Base-by-base conservation (phyloP, 2,113 vertebrate genomes). In the Cyanistes caeruleus region DNA sequence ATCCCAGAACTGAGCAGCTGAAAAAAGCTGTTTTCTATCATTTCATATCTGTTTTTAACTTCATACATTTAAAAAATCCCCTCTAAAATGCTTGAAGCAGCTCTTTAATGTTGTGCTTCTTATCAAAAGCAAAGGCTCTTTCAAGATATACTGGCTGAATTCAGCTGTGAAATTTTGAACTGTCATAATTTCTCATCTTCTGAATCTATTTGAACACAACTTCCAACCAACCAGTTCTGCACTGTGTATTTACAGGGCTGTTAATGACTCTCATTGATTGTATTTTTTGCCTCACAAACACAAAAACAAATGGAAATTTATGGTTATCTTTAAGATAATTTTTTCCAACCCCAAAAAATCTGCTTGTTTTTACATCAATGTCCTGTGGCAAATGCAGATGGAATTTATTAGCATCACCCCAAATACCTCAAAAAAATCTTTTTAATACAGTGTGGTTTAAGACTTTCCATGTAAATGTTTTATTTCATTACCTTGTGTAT, bases 81-180 rank as follows among this genome's bases (percentile, higher is more conserved):
- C 10, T 84, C 60, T 72, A 87, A 90, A 90, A 80, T 90, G 72
- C 68, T 91, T 83, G 53, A 91, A 87, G 51, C 43, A 83, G 35
- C 17, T 90, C 55, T 87, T 89, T 93, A 85, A 87, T 84, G 49
- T 31, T 78, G 33, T 53, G 15, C 21, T 64, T 84, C 60, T 84
- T 93, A 91, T 46, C n/a, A 69, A 91, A 87, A 87, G n/a, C 56
- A 91, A 92, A 87, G 62, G 19, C 27, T 76, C 39, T 87, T 95
- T 93, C 74, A 87, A 91, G 52, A 69, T 79, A 35, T 25, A 52
- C 33, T 83, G 55, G 27, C 30, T 80, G 49, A 93, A 95, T 79
- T 89, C 63, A 88, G 11, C 51, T 65, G 58, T 85, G 82, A 85
- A 85, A 73, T 85, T 79, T 58, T 51, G 46, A 96, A 67, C 37